Conservation (phyloP, 2,888 invertebrate species). For the Allygus modestus region DNA sequence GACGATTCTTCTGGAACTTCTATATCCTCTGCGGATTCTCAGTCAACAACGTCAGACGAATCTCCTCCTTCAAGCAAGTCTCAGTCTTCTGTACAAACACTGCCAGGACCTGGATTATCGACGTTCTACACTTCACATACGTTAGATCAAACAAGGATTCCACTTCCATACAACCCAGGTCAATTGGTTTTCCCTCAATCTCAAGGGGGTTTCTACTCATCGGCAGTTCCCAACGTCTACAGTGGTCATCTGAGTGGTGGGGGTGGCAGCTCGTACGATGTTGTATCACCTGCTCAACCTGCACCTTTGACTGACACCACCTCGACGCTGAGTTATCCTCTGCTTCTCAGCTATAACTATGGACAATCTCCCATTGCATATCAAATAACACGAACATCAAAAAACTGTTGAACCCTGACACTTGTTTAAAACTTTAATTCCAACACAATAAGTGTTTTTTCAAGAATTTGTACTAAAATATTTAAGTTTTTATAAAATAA, state of each 20-base stretch:
- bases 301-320: neutral
- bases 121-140: slow-evolving; percentile 11
- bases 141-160: slow-evolving; percentile 15
- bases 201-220: neutral
- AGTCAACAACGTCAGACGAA: neutral
- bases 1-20: neutral
- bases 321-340: neutral
- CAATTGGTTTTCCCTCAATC: neutral
- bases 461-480: too few species aligned
- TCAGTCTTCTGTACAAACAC: neutral
- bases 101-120: neutral
- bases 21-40: neutral
- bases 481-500: too few species aligned
- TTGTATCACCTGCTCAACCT: neutral
- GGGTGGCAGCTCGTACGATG: neutral
- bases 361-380: neutral
- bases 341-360: neutral
- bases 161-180: neutral
- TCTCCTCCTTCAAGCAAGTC: slow-evolving; percentile 1
- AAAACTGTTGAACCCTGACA: slow-evolving; percentile 30
- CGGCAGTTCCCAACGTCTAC: neutral
- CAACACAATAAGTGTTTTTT: too few species aligned
- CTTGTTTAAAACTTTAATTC: too few species aligned
- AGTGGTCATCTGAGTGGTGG: neutral
- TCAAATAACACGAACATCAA: neutral